phyloP scores from a whole-genome alignment of 2,888 invertebrate genomes.

The Automeris io region DNA sequence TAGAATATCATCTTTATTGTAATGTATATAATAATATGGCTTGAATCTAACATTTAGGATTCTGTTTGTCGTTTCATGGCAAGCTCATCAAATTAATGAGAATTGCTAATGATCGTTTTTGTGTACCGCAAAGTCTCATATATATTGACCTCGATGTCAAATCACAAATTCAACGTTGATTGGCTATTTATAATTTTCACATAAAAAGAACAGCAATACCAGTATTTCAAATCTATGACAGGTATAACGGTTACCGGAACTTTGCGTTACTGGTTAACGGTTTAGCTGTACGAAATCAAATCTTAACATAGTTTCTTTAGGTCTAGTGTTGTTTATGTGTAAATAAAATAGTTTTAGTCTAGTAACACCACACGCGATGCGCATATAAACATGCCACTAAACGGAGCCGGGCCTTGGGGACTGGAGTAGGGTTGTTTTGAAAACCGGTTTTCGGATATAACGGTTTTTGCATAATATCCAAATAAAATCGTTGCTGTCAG shows the following conservation, averaged over 20 bases:
- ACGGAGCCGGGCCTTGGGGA: conserved; percentile 29
- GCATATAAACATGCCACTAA: conserved; percentile 54
- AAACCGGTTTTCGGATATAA: too few species aligned
- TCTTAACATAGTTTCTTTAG: conserved; percentile 31
- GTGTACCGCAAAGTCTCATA: too few species aligned
- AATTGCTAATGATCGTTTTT: too few species aligned
- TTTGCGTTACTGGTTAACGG: conserved; percentile 26
- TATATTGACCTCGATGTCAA: background rate
- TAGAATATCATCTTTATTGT: too few species aligned
- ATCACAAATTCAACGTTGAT: conserved; percentile 20
- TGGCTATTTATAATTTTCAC: conserved; percentile 28
- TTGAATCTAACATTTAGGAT: too few species aligned
- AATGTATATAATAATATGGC: too few species aligned
- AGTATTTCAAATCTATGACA: conserved; percentile 54
- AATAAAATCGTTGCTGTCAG: too few species aligned
- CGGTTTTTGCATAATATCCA: too few species aligned
- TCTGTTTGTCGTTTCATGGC: too few species aligned
- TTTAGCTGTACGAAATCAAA: conserved; percentile 26
- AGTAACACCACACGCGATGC: conserved; percentile 45
- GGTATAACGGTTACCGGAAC: conserved; percentile 48
- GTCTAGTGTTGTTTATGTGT: conserved; percentile 31
- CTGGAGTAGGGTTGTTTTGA: too few species aligned
- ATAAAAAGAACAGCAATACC: conserved; percentile 32
- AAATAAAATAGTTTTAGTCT: conserved; percentile 21
- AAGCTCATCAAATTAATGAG: too few species aligned